phyloP scores from a whole-genome alignment of 2,888 invertebrate genomes.

The Platycnemis pennipes region DNA sequence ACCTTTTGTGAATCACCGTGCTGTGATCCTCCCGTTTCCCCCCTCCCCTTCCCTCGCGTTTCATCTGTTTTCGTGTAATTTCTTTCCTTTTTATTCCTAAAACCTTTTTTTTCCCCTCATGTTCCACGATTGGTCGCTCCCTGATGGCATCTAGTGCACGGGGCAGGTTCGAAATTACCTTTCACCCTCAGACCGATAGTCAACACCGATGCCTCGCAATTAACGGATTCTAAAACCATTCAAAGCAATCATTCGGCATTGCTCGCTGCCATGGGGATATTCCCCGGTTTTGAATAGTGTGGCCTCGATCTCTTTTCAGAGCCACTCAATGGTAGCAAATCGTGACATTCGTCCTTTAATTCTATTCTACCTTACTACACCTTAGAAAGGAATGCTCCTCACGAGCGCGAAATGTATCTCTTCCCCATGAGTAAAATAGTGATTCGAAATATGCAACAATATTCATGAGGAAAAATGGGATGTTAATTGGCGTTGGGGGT shows the following conservation, averaged over 20 bases:
- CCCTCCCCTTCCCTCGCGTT: background rate
- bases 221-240: background rate
- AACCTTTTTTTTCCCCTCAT: background rate
- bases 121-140: constrained; percentile 16
- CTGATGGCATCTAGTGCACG: constrained; percentile 42
- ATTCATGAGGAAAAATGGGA: too few relatives aligned
- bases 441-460: too few relatives aligned
- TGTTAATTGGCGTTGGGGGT: too few relatives aligned
- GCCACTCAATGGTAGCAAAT: too few relatives aligned
- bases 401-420: too few relatives aligned
- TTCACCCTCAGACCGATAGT: constrained; percentile 19
- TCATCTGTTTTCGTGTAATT: background rate
- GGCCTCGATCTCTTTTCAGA: background rate
- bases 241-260: background rate
- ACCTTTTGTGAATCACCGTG: constrained; percentile 26
- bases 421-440: too few relatives aligned
- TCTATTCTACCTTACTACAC: too few relatives aligned
- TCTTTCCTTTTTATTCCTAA: too few relatives aligned
- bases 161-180: constrained; percentile 38
- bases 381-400: too few relatives aligned
- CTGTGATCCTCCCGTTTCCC: background rate
- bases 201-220: background rate
- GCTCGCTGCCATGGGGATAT: background rate
- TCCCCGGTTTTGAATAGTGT: background rate
- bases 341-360: too few relatives aligned